phyloP scores from a whole-genome alignment of 2,113 vertebrate species.

The Callospermophilus lateralis region DNA sequence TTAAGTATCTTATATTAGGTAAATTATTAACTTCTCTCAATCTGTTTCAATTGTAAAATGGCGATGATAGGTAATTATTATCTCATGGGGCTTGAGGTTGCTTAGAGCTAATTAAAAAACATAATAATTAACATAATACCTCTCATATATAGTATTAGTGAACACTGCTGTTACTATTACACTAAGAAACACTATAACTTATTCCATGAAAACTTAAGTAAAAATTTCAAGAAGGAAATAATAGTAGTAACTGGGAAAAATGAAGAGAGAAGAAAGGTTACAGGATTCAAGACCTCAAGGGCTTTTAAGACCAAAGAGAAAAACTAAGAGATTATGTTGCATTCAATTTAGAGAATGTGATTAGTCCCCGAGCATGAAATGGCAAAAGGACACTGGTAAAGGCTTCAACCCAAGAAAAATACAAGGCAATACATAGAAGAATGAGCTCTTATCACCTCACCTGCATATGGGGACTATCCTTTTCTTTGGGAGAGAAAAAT shows the following conservation, averaged over 20 bases:
- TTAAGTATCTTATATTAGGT: not conserved
- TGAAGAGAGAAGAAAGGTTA: not conserved
- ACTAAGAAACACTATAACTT: not conserved
- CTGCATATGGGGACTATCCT: conserved; percentile 95
- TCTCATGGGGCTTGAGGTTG: not conserved
- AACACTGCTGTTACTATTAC: not conserved
- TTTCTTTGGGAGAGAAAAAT: conserved; percentile 98
- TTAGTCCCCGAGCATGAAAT: not conserved
- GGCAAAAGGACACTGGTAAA: not conserved
- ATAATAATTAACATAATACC: not conserved
- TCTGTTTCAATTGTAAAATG: conserved; percentile 10
- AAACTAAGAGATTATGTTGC: not conserved
- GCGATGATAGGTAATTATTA: not conserved
- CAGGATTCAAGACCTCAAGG: not conserved
- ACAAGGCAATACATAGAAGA: not conserved
- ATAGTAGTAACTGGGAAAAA: not conserved
- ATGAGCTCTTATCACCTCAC: conserved; percentile 77
- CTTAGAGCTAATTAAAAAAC: not conserved
- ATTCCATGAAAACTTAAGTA: not conserved
- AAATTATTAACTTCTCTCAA: conserved; percentile 21
- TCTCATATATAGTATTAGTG: not conserved
- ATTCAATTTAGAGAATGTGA: not conserved
- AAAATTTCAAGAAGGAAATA: conserved; percentile 1
- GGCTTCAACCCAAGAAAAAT: not conserved
- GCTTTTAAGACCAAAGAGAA: not conserved